Percentiles rank a stretch among this genome's conserved stretches.
Conservation (phyloP, 2,113 vertebrate species). For the Oceanodroma tethys region DNA sequence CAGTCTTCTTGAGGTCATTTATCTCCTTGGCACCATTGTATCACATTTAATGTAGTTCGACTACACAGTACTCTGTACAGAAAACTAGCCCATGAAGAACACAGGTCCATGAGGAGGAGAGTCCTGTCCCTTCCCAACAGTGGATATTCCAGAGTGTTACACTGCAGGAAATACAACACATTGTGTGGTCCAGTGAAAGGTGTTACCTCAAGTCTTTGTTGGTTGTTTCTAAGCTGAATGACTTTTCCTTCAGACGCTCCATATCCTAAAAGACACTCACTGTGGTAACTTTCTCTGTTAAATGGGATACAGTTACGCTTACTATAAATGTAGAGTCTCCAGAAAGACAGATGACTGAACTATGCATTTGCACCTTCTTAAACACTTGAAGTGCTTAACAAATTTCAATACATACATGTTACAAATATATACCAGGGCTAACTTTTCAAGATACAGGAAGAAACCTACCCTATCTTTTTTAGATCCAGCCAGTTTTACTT, state of each 20-base stretch:
- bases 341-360: neutral
- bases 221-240: neutral
- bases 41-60: neutral
- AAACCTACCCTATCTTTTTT: neutral
- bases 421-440: neutral
- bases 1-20: neutral
- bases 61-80: neutral
- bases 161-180: neutral
- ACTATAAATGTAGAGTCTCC: neutral
- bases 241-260: neutral
- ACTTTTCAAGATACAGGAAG: neutral
- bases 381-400: neutral
- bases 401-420: neutral
- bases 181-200: accelerated
- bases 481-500: neutral
- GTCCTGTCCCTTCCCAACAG: neutral
- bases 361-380: neutral
- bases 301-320: neutral
- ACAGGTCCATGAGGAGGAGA: neutral
- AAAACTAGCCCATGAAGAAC: neutral
- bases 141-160: neutral
- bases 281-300: neutral
- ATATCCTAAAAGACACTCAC: neutral
- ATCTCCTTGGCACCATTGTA: neutral
- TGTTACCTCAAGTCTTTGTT: neutral